These are phyloP conservation scores for Malurus leucopterus DNA, from an alignment of 2,797 vertebrate genomes.

Conservation along the genomic window DNA sequence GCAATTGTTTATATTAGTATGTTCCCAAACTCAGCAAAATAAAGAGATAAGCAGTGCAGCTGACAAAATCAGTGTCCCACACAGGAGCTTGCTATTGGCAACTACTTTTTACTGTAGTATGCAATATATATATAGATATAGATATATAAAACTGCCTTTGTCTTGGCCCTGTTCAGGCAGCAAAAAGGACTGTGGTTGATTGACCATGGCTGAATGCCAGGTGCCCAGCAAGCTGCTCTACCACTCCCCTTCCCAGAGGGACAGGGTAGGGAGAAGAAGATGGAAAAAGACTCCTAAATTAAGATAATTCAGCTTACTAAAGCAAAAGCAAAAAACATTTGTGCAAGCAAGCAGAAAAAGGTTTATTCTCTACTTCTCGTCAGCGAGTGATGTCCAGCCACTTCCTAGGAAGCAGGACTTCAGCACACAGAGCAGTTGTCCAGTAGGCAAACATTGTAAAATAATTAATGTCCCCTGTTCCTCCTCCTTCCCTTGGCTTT, in stretches of 20 bases:
- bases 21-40: neutral
- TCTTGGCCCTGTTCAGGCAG: neutral
- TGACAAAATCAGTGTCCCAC: neutral
- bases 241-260: neutral
- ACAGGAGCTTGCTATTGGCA: neutral
- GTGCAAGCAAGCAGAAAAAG: neutral
- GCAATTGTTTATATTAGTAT: neutral
- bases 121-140: rapidly evolving
- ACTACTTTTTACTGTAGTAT: neutral
- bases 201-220: neutral
- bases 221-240: neutral
- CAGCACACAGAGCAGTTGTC: neutral
- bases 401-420: neutral
- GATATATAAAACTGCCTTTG: neutral
- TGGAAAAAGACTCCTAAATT: neutral
- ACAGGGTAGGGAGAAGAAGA: neutral
- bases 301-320: neutral
- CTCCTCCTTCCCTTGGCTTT: neutral
- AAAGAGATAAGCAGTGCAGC: neutral
- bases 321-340: neutral
- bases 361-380: neutral
- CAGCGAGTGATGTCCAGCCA: neutral
- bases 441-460: neutral
- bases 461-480: neutral
- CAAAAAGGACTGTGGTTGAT: neutral